These are phyloP conservation scores for Gavialis gangeticus DNA, from an alignment of 2,113 vertebrate species.

Conservation along the genomic window DNA sequence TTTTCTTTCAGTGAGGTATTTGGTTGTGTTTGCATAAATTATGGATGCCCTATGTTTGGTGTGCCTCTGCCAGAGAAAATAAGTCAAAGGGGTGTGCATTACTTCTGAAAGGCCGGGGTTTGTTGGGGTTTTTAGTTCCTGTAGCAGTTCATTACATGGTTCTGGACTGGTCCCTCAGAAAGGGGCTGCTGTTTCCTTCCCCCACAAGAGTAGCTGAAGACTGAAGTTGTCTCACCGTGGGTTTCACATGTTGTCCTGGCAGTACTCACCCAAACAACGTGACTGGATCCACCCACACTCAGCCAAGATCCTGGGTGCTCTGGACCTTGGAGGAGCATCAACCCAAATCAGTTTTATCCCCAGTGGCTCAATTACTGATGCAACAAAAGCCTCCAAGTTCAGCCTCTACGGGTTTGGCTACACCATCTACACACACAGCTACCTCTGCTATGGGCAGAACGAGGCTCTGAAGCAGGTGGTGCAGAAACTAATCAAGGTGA, in stretches of 20 bases:
- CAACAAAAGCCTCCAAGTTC: slow-evolving; percentile 28
- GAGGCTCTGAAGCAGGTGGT: slow-evolving; percentile 74
- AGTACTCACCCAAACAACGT: slow-evolving; percentile 76
- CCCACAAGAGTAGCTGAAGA: neutral
- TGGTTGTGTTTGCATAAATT: no score
- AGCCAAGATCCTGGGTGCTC: slow-evolving; percentile 67
- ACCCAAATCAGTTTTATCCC: slow-evolving; percentile 84
- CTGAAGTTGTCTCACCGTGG: neutral
- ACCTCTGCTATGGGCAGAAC: slow-evolving; percentile 83
- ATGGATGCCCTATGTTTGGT: no score
- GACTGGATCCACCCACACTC: slow-evolving; percentile 72
- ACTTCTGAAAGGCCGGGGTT: no score
- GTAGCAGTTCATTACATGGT: no score
- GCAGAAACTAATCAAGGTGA: slow-evolving; percentile 70
- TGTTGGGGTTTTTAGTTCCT: no score
- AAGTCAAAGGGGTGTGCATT: no score
- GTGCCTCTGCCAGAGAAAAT: no score
- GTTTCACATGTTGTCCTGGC: neutral
- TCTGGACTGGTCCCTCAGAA: no score
- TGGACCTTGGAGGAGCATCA: slow-evolving; percentile 85
- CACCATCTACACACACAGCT: slow-evolving; percentile 82
- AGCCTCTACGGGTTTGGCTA: slow-evolving; percentile 79
- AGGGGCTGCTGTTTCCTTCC: no score
- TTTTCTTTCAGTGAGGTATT: no score
- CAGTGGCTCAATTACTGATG: neutral